Base-by-base conservation (phyloP, 2,888 invertebrate genomes). In the Heliconius erato region DNA sequence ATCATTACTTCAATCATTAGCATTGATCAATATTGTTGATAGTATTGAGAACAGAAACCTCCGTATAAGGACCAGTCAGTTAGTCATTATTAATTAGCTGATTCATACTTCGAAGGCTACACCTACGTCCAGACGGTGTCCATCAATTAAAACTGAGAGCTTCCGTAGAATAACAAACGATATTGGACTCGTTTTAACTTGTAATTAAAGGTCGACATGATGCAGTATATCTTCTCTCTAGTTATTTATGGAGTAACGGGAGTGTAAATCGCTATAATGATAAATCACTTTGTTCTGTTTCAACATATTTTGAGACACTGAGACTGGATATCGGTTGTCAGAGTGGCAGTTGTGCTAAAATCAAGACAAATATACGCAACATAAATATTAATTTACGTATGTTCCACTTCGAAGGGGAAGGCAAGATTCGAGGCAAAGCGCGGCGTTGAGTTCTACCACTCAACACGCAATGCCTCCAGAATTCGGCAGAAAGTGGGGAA, bases 71-170 rank as follows among this genome's bases (percentile, higher is more conserved):
- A 86, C 84, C 84, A 85, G 32, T 23, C 23, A 85, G 79, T 85
- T 82, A 83, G 83, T 82, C 84, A 85, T 79, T 79, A 49, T 71
- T 81, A 81, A 85, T 87, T 83, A 86, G 87, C 86, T 92, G 94
- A 93, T 89, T 93, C 93, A 93, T 86, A 84, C 82, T 86, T 85
- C 85, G 91, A 93, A 94, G 93, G 93, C 91, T 92, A 89, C 91
- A 89, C 91, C 91, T 90, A 92, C 91, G 88, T 86, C 85, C 63
- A 82, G 85, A 84, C 80, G 82, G 82, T 83, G 79, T 74, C 74
- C 74, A 79, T 79, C 82, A 82, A 83, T 83, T 82, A 83, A 79
- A 79, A 83, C 79, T 85, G 84, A 83, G 82, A 87, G 86, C 90
- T 92, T 92, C 92, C 91, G 82, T 72, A 69, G 76, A 72, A 74